These are phyloP conservation scores for Esox niger DNA, from an alignment of 2,113 vertebrate genomes.

Conservation along the genomic window DNA sequence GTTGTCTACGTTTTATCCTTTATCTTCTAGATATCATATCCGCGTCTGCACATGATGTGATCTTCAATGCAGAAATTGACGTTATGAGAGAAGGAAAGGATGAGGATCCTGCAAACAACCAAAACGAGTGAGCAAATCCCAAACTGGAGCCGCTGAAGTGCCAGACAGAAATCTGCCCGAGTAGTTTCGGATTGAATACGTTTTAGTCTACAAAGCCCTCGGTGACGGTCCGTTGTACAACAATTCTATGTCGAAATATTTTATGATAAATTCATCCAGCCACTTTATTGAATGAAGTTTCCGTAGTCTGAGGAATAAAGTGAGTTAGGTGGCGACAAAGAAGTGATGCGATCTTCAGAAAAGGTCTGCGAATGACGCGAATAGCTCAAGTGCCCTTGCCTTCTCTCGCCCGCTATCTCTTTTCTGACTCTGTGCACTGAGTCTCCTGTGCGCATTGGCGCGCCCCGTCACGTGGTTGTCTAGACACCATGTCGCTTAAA, in stretches of 20 bases:
- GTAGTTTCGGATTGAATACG: conserved; percentile 29
- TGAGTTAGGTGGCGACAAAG: conserved; percentile 46
- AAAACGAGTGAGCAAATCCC: conserved; percentile 48
- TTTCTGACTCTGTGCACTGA: conserved; percentile 54
- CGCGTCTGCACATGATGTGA: conserved; percentile 46
- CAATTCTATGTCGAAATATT: conserved; percentile 39
- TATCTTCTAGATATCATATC: conserved; percentile 47
- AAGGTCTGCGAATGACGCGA: conserved; percentile 30
- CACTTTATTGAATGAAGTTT: conserved; percentile 53
- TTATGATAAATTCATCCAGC: conserved; percentile 52
- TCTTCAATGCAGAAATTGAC: conserved; percentile 22
- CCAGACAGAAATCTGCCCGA: conserved; percentile 30
- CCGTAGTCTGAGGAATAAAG: conserved; percentile 40
- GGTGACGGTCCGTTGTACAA: conserved; percentile 47
- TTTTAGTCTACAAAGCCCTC: conserved; percentile 32
- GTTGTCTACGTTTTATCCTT: conserved; percentile 35
- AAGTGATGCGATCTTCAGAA: conserved; percentile 34
- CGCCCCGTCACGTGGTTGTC: conserved; percentile 91
- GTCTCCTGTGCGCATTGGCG: conserved; percentile 85
- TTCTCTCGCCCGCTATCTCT: conserved; percentile 7
- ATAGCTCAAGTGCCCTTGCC: conserved; percentile 64
- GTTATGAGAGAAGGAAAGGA: conserved; percentile 27
- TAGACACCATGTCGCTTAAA: conserved; percentile 96
- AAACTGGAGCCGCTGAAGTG: conserved; percentile 24
- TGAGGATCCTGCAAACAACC: conserved; percentile 31